These are phyloP conservation scores for Choloepus didactylus DNA, from an alignment of 2,797 vertebrate genomes.

Conservation along the genomic window DNA sequence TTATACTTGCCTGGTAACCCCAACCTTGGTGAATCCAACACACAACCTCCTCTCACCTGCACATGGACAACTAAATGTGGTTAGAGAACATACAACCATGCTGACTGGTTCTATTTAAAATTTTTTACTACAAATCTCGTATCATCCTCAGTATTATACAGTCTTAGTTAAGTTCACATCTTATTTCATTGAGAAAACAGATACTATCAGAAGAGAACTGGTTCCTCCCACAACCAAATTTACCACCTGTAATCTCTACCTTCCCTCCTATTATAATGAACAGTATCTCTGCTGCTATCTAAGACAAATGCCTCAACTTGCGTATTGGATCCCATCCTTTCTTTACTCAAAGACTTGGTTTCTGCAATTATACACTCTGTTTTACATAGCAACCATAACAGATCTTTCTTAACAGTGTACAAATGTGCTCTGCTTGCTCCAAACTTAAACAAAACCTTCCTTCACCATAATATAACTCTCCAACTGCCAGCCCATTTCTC, in stretches of 20 bases:
- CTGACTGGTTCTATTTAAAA: constrained; percentile 16
- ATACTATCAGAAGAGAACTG: not conserved
- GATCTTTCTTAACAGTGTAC: not conserved
- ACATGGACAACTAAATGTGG: not conserved
- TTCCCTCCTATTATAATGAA: not conserved
- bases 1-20: not conserved
- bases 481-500: not conserved
- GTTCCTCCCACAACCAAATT: constrained; percentile 18
- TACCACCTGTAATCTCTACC: not conserved
- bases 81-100: not conserved
- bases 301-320: not conserved
- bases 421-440: not conserved
- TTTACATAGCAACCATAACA: not conserved
- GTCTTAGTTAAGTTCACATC: not conserved
- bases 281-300: not conserved
- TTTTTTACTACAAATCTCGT: constrained; percentile 44
- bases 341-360: not conserved
- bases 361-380: not conserved
- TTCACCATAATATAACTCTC: not conserved
- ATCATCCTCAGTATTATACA: not conserved
- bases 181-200: constrained; percentile 46
- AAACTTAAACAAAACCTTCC: not conserved
- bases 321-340: not conserved
- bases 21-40: not conserved
- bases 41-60: not conserved